Conservation (phyloP, 2,113 vertebrate genomes). For the Trematocara nigrifrons region DNA sequence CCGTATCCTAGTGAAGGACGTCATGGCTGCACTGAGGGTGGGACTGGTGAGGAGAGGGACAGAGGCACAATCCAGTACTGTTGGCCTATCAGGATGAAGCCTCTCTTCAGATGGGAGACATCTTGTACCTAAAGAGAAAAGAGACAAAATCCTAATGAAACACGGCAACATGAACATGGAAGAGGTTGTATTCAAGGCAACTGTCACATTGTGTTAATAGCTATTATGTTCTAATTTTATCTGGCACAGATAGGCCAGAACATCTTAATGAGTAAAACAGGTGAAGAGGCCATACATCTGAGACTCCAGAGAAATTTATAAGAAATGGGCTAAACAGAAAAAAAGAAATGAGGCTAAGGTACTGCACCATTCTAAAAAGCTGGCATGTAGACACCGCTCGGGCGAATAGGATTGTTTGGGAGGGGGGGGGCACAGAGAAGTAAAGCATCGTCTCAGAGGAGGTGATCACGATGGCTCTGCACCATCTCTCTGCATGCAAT, state of each 20-base stretch:
- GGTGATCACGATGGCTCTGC: constrained; percentile 57
- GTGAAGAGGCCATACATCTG: constrained; percentile 21
- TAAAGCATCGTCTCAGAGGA: constrained; percentile 54
- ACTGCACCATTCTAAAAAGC: neutral
- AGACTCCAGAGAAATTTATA: constrained; percentile 21
- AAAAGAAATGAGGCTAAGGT: constrained; percentile 1
- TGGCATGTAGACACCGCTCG: neutral
- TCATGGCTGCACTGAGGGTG: constrained; percentile 70
- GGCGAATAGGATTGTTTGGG: neutral
- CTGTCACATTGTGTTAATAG: neutral
- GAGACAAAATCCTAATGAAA: neutral
- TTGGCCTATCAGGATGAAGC: constrained; percentile 66
- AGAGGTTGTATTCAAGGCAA: neutral
- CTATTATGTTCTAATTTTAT: neutral
- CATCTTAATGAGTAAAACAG: constrained; percentile 17
- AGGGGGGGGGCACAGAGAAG: neutral
- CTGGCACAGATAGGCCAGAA: constrained; percentile 4
- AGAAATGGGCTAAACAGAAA: constrained; percentile 17
- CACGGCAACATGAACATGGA: neutral
- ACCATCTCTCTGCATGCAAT: constrained; percentile 57
- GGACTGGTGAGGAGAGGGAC: constrained; percentile 47
- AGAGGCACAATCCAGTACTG: constrained; percentile 55
- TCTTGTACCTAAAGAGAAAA: constrained; percentile 36
- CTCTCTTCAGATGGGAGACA: constrained; percentile 59
- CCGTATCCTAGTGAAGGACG: constrained; percentile 77